Conservation (phyloP, 2,113 vertebrate species). For the Penelope pileata region DNA sequence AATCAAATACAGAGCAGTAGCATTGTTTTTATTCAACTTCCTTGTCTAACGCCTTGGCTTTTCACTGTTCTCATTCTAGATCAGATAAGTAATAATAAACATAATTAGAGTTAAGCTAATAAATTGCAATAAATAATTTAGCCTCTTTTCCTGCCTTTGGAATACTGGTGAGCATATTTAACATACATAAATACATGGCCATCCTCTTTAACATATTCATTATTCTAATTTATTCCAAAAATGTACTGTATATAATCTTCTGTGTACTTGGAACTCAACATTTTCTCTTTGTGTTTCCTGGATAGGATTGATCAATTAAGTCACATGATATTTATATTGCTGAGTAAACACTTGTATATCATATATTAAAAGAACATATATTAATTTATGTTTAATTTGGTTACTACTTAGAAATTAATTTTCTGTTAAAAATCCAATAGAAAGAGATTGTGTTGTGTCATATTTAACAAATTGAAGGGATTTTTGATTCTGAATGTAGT, state of each 20-base stretch:
- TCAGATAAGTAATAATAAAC: slow-evolving; percentile 13
- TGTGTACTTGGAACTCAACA: neutral
- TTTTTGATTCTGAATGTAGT: neutral
- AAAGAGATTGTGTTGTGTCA: neutral
- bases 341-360: neutral
- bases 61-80: neutral
- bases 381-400: neutral
- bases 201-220: slow-evolving; percentile 40
- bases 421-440: neutral
- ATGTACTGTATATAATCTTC: neutral
- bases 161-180: slow-evolving; percentile 16
- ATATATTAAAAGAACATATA: neutral
- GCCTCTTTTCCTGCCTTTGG: neutral
- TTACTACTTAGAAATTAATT: neutral
- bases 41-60: neutral
- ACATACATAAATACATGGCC: too few relatives aligned
- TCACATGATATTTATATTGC: neutral
- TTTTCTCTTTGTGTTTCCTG: neutral
- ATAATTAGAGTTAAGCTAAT: slow-evolving; percentile 20
- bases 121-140: slow-evolving; percentile 51
- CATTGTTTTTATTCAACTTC: neutral
- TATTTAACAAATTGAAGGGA: neutral
- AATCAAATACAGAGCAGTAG: neutral
- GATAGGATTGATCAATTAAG: neutral
- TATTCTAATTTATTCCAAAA: slow-evolving; percentile 44